phyloP scores from a whole-genome alignment of 2,888 invertebrate genomes.

The Patella caerulea region DNA sequence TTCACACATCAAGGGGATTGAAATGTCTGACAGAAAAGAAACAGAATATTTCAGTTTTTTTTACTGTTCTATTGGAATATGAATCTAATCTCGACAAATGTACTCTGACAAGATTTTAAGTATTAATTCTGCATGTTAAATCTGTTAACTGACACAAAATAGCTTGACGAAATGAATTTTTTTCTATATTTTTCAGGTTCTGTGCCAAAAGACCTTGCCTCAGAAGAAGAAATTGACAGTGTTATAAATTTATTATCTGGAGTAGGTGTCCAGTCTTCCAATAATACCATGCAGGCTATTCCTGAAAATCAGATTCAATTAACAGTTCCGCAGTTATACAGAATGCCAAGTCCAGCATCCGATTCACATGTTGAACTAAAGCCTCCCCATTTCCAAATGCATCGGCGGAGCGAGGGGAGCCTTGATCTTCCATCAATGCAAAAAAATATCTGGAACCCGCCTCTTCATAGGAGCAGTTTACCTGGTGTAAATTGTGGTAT shows the following conservation, averaged over 20 bases:
- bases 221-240: slow-evolving; percentile 66
- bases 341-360: slow-evolving; percentile 38
- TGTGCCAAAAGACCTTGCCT: slow-evolving; percentile 45
- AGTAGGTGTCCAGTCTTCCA: slow-evolving; percentile 33
- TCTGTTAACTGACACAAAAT: no score
- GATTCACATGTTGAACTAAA: slow-evolving; percentile 38
- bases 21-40: no score
- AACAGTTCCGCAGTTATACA: slow-evolving; percentile 43
- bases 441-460: slow-evolving; percentile 49
- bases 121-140: no score
- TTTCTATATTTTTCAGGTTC: background rate
- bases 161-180: no score
- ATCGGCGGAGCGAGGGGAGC: slow-evolving; percentile 60
- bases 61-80: no score
- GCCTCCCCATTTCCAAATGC: slow-evolving; percentile 40
- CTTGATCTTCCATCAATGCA: slow-evolving; percentile 56
- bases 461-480: slow-evolving; percentile 55
- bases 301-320: slow-evolving; percentile 47
- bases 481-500: slow-evolving; percentile 47
- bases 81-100: no score
- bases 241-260: slow-evolving; percentile 66
- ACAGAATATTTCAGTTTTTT: no score
- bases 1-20: no score
- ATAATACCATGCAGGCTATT: slow-evolving; percentile 47
- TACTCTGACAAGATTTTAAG: no score